Evolutionary conservation across 2,888 invertebrate genomes (phyloP).

Genomic region (Hololepta plana): DNA sequence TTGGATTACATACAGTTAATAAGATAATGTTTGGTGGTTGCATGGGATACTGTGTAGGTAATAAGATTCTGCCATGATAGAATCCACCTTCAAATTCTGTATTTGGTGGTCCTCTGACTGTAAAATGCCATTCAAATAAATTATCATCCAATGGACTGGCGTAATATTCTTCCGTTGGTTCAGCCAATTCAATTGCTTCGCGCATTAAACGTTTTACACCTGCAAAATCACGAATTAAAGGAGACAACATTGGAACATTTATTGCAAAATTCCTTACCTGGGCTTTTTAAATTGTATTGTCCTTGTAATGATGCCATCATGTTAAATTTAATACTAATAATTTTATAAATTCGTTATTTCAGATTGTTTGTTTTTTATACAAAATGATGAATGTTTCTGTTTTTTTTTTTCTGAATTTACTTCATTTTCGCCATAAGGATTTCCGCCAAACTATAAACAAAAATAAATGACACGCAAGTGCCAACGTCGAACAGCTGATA

Average conservation of each 20-base stretch:
- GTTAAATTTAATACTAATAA: too few species aligned
- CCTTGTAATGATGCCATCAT: slow-evolving; percentile 30
- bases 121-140: slow-evolving; percentile 96
- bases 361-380: too few species aligned
- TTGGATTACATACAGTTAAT: slow-evolving; percentile 48
- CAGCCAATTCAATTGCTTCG: slow-evolving; percentile 72
- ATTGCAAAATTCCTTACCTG: slow-evolving; percentile 26
- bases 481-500: slow-evolving; percentile 1
- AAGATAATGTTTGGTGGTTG: slow-evolving; percentile 91
- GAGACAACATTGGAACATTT: slow-evolving; percentile 2
- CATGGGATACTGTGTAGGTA: slow-evolving; percentile 93
- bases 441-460: too few species aligned
- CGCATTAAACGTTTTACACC: slow-evolving; percentile 88
- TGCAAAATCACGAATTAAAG: slow-evolving; percentile 18
- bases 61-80: slow-evolving; percentile 80
- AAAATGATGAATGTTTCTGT: too few species aligned
- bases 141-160: slow-evolving; percentile 88
- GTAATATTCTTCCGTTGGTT: slow-evolving; percentile 76
- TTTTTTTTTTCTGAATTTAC: too few species aligned
- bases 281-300: slow-evolving; percentile 41
- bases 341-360: too few species aligned
- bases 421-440: too few species aligned
- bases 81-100: slow-evolving; percentile 81
- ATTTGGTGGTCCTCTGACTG: slow-evolving; percentile 73
- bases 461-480: slow-evolving; percentile 1